Percentiles rank a stretch among this genome's conserved stretches.
Evolutionary conservation across 1,140 invertebrate genomes (phyloP).

Genomic region (Tetramorium alpestre): DNA sequence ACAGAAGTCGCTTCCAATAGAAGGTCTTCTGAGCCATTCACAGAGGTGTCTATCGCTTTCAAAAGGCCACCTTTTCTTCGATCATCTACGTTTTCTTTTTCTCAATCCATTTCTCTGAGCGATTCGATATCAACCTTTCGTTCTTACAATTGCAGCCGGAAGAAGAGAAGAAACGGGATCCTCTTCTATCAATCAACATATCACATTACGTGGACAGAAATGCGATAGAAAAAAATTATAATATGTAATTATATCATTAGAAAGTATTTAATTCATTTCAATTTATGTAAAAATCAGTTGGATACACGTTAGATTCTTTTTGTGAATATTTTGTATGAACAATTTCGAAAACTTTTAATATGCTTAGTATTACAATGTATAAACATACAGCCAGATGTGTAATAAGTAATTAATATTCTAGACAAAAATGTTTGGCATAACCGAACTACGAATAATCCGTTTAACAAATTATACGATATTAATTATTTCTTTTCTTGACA

Average conservation of each 20-base stretch:
- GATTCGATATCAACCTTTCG: slow-evolving; percentile 61
- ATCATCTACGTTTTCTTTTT: slow-evolving; percentile 47
- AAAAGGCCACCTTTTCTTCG: slow-evolving; percentile 58
- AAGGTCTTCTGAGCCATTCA: slow-evolving; percentile 41
- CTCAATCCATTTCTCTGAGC: slow-evolving; percentile 25
- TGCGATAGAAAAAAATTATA: not conserved
- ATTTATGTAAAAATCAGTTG: not conserved
- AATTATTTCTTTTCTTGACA: not conserved
- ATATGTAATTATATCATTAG: not conserved
- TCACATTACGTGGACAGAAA: not conserved
- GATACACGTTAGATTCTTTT: not conserved
- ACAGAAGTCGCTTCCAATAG: slow-evolving; percentile 48
- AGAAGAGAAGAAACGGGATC: not conserved
- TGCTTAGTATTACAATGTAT: not conserved
- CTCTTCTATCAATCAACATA: slow-evolving; percentile 20
- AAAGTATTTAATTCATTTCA: not conserved
- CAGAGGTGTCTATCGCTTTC: slow-evolving; percentile 66
- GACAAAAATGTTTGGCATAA: not conserved
- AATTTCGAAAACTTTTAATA: not conserved
- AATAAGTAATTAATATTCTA: not conserved
- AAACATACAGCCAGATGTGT: not conserved
- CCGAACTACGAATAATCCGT: not conserved
- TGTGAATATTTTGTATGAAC: not conserved
- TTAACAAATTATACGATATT: not conserved
- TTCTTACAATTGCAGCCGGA: slow-evolving; percentile 13